phyloP scores from a whole-genome alignment of 2,888 invertebrate genomes.

The Papilio gigon region DNA sequence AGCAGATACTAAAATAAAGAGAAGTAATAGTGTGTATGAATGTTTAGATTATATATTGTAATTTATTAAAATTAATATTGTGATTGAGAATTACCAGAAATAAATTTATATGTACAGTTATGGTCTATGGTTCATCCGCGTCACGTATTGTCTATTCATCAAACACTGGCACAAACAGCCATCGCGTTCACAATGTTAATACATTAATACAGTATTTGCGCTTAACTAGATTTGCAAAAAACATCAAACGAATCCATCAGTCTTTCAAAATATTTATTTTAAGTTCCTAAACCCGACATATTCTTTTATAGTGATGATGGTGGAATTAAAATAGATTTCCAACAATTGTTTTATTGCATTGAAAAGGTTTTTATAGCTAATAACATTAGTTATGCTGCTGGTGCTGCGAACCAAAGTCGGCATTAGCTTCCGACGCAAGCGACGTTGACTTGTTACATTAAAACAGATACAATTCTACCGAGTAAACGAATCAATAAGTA shows the following conservation, averaged over 20 bases:
- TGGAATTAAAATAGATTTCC: too few relatives aligned
- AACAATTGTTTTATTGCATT: too few relatives aligned
- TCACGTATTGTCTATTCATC: conserved; percentile 7
- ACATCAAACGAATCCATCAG: background rate
- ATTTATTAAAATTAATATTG: background rate
- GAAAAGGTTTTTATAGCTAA: too few relatives aligned
- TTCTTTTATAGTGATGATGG: too few relatives aligned
- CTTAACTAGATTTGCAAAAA: background rate
- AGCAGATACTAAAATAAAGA: background rate
- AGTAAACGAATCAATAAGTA: background rate
- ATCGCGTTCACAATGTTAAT: background rate
- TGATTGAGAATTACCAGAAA: background rate
- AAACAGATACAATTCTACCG: background rate
- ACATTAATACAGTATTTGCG: background rate
- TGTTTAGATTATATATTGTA: too few relatives aligned
- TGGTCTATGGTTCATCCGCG: background rate
- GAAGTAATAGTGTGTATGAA: background rate
- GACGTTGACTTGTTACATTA: background rate
- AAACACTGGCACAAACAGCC: background rate
- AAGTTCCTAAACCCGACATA: background rate
- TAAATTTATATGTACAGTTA: background rate
- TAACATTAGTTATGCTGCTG: too few relatives aligned
- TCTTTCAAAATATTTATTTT: background rate
- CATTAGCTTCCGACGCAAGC: too few relatives aligned
- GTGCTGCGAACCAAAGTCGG: too few relatives aligned